Conservation (phyloP, 2,888 invertebrate genomes). For the Drepana falcataria region DNA sequence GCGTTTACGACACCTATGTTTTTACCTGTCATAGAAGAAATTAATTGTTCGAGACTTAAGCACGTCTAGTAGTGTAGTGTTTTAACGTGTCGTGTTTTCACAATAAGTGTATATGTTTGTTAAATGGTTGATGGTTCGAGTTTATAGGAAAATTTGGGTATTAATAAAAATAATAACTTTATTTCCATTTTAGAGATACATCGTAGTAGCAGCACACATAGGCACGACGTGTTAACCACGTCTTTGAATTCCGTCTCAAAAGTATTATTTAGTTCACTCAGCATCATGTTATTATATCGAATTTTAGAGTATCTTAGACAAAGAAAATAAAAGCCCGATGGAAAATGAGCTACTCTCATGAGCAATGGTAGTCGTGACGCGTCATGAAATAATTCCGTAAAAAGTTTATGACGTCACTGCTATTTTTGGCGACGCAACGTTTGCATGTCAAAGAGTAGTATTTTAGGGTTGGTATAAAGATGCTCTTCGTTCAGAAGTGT, state of each 20-base stretch:
- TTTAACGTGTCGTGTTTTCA: no score
- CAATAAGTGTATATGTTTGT: no score
- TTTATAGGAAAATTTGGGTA: no score
- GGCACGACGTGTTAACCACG: no score
- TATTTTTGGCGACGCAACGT: not conserved
- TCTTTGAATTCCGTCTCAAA: no score
- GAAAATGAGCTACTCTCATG: not conserved
- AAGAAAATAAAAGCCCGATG: not conserved
- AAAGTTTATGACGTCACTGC: slow-evolving; percentile 1
- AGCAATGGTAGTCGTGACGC: not conserved
- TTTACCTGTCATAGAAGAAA: slow-evolving; percentile 1
- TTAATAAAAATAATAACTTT: no score
- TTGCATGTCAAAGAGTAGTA: slow-evolving; percentile 3
- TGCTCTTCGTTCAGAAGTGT: slow-evolving; percentile 25
- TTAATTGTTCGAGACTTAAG: not conserved
- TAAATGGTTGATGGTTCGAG: no score
- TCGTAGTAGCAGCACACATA: no score
- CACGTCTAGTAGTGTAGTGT: no score
- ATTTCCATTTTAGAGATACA: no score
- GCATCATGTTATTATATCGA: no score
- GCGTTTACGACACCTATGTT: not conserved
- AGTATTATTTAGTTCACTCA: no score
- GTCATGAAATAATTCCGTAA: not conserved
- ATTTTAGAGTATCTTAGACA: not conserved
- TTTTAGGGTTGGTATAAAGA: slow-evolving; percentile 12